Conservation (phyloP, 2,113 vertebrate species). For the Anoplopoma fimbria region DNA sequence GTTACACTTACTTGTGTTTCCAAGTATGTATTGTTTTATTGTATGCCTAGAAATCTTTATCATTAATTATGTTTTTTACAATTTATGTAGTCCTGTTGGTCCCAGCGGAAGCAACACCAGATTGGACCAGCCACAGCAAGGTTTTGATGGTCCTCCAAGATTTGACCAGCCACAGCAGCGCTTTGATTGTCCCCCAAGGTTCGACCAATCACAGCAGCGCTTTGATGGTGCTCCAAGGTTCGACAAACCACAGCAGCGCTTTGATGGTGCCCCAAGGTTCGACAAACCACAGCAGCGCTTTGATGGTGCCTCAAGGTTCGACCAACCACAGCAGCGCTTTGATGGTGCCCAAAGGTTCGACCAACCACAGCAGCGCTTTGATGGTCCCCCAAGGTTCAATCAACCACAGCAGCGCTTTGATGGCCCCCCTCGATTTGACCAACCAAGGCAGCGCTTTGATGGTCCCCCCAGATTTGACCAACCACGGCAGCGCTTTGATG, state of each 20-base stretch:
- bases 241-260: slow-evolving; percentile 57
- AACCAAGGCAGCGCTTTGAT: slow-evolving; percentile 80
- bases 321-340: slow-evolving; percentile 81
- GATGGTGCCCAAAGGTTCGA: slow-evolving; percentile 69
- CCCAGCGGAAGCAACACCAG: slow-evolving; percentile 62
- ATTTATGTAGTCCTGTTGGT: slow-evolving; percentile 75
- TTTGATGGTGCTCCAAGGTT: slow-evolving; percentile 85
- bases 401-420: slow-evolving; percentile 85
- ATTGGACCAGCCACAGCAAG: slow-evolving; percentile 62
- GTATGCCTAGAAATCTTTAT: not conserved
- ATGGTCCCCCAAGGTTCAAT: slow-evolving; percentile 82
- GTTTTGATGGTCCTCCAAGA: slow-evolving; percentile 85
- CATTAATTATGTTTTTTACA: not conserved
- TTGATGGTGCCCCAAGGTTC: slow-evolving; percentile 44
- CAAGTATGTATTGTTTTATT: not conserved
- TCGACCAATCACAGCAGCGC: slow-evolving; percentile 48
- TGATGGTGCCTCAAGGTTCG: slow-evolving; percentile 55
- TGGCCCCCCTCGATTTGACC: slow-evolving; percentile 80
- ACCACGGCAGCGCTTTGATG: slow-evolving; percentile 84
- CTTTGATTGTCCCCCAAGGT: slow-evolving; percentile 83
- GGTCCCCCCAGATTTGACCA: slow-evolving; percentile 79
- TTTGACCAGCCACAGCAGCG: slow-evolving; percentile 51
- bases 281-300: slow-evolving; percentile 46
- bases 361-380: slow-evolving; percentile 77
- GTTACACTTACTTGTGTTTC: not conserved